Conservation (phyloP, 2,888 invertebrate genomes). For the Syrphus vitripennis region DNA sequence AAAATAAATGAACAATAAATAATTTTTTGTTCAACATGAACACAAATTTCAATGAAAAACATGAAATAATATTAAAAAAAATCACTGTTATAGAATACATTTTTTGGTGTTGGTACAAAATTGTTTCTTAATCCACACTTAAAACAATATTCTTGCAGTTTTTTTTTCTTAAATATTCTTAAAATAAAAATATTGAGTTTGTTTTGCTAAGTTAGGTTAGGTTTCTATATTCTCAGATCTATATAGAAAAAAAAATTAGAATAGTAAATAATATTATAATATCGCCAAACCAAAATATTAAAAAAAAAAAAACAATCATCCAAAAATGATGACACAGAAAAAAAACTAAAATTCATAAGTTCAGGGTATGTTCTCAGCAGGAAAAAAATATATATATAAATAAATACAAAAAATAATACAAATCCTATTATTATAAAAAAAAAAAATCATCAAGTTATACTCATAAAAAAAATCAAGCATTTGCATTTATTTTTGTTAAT, state of each 20-base stretch:
- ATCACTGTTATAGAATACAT: not conserved
- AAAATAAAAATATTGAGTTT: conserved; percentile 40
- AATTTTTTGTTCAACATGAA: no score
- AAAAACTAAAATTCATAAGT: conserved; percentile 37
- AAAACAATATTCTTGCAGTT: not conserved
- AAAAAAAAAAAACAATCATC: conserved; percentile 26
- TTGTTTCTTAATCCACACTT: not conserved
- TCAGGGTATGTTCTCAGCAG: conserved; percentile 67
- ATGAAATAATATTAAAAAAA: not conserved
- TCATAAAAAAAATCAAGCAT: conserved; percentile 27
- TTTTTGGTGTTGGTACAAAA: not conserved
- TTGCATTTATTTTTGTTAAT: conserved; percentile 47
- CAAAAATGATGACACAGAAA: conserved; percentile 59
- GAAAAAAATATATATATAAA: conserved; percentile 7
- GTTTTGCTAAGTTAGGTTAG: conserved; percentile 34
- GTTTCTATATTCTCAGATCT: no score
- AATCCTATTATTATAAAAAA: conserved; percentile 4
- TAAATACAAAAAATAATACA: conserved; percentile 25
- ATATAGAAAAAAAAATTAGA: not conserved
- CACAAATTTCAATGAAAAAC: no score
- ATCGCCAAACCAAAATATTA: conserved; percentile 50
- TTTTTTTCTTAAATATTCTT: not conserved
- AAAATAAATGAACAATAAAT: no score
- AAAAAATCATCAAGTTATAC: conserved; percentile 53
- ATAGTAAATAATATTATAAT: conserved; percentile 13